phyloP scores from a whole-genome alignment of 2,888 invertebrate genomes.

The Helleia helle region DNA sequence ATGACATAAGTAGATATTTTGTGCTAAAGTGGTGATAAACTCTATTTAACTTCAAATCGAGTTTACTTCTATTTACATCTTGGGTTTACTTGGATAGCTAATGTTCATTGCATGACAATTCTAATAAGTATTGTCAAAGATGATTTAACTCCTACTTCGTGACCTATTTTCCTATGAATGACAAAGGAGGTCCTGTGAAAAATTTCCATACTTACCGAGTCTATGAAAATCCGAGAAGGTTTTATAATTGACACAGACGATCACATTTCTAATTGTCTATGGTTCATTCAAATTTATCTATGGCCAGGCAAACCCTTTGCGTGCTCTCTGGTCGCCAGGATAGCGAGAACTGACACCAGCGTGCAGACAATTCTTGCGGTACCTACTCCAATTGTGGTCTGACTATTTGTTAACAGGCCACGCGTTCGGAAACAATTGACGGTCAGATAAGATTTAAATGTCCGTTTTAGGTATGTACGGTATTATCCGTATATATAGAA shows the following conservation, averaged over 20 bases:
- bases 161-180: neutral
- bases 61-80: too few species aligned
- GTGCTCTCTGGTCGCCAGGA: slow-evolving; percentile 57
- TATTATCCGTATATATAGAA: too few species aligned
- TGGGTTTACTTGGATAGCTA: too few species aligned
- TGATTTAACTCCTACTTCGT: neutral
- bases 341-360: slow-evolving; percentile 51
- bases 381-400: slow-evolving; percentile 66
- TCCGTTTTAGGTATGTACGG: slow-evolving; percentile 28
- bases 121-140: neutral
- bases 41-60: neutral
- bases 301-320: slow-evolving; percentile 27
- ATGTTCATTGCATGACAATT: too few species aligned
- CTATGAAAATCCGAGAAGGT: too few species aligned
- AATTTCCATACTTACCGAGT: too few species aligned
- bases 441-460: slow-evolving; percentile 60
- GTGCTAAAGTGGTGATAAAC: too few species aligned
- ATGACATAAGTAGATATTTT: neutral
- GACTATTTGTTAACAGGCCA: slow-evolving; percentile 69
- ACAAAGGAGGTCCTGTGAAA: neutral
- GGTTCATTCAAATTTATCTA: neutral
- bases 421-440: slow-evolving; percentile 70
- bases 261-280: slow-evolving; percentile 3
- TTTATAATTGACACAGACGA: neutral
- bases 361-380: slow-evolving; percentile 43